A percentile compares a stretch with the other conserved stretches of the same genome.
Evolutionary conservation across 1,140 invertebrate genomes (phyloP).

Genomic region (Sarcophaga peregrina): DNA sequence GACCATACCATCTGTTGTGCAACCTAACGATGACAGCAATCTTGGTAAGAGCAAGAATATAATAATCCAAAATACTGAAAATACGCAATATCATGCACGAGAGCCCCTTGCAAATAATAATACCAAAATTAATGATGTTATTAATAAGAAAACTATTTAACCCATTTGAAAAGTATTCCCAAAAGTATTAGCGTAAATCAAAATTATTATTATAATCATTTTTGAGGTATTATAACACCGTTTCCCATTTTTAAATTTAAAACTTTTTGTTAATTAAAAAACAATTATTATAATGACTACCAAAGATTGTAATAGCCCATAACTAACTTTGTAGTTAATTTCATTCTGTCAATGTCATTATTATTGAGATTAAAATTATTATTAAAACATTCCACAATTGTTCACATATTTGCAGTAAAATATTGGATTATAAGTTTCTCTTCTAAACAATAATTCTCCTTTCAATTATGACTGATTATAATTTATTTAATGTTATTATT

Average conservation of each 20-base stretch:
- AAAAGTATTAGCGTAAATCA: slow-evolving; percentile 6
- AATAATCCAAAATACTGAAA: neutral
- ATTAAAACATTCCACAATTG: no score
- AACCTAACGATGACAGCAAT: neutral
- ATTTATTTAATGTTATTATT: no score
- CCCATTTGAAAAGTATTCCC: neutral
- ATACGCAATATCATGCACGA: neutral
- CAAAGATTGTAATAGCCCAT: neutral
- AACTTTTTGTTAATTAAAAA: no score
- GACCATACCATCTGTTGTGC: neutral
- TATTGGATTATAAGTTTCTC: no score
- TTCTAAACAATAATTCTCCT: no score
- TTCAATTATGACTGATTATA: no score
- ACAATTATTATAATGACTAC: neutral
- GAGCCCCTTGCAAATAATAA: neutral
- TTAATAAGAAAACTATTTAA: neutral
- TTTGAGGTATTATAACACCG: neutral
- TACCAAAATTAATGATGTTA: neutral
- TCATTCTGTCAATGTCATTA: no score
- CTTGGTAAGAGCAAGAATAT: neutral
- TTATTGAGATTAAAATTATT: no score
- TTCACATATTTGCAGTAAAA: no score
- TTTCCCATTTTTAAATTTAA: neutral
- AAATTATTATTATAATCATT: neutral
- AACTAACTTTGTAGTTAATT: no score